A percentile compares a stretch with the other conserved stretches of the same genome.
Conservation (phyloP, 1,140 invertebrate genomes). For the Ceratosolen solmsi region DNA sequence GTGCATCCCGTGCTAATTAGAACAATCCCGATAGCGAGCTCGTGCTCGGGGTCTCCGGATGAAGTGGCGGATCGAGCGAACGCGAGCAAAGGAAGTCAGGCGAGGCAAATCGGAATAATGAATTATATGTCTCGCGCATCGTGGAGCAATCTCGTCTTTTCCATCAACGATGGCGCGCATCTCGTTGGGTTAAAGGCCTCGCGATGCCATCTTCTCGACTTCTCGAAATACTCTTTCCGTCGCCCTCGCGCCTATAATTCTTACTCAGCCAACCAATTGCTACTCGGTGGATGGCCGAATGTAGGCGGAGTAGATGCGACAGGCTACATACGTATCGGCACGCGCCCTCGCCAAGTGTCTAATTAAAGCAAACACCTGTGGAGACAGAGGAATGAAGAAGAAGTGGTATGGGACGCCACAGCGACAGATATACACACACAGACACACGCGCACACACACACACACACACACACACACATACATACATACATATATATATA, state of each 20-base stretch:
- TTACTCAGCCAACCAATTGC: conserved; percentile 71
- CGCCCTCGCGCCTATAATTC: conserved; percentile 67
- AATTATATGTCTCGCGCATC: background rate
- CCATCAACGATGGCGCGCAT: background rate
- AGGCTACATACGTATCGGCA: conserved; percentile 55
- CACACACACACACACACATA: too few species aligned
- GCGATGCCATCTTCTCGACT: background rate
- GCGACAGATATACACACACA: too few species aligned
- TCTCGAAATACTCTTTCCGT: conserved; percentile 57
- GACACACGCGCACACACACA: too few species aligned
- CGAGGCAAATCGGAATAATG: background rate
- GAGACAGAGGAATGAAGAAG: conserved; percentile 59
- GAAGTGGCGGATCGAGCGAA: background rate
- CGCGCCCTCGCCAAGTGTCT: conserved; percentile 65
- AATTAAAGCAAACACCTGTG: conserved; percentile 72
- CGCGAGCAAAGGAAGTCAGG: background rate
- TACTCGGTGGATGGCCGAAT: conserved; percentile 61
- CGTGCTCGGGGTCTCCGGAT: background rate
- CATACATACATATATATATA: background rate
- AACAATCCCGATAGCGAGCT: conserved; percentile 26
- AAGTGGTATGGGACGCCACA: conserved; percentile 30
- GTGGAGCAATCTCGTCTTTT: conserved; percentile 38
- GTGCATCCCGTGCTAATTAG: conserved; percentile 24
- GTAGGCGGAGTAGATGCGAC: conserved; percentile 56
- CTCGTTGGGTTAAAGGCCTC: background rate